phyloP scores from a whole-genome alignment of 2,797 vertebrate species.

The Sylvilagus floridanus region DNA sequence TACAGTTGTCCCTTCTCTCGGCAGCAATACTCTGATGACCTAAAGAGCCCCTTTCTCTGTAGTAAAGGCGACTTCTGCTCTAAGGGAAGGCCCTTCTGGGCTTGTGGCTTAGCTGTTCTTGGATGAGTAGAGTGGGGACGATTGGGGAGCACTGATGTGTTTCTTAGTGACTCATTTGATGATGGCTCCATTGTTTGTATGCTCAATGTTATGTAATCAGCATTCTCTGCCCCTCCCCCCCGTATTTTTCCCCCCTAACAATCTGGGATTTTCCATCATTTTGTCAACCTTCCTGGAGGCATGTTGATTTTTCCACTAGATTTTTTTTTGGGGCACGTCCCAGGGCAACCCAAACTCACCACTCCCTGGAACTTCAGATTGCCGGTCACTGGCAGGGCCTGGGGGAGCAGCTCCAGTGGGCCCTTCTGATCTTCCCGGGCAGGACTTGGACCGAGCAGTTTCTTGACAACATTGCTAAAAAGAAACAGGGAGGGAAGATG shows the following conservation, averaged over 20 bases:
- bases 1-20: background rate
- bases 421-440: background rate
- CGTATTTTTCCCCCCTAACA: background rate
- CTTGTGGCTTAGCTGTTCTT: background rate
- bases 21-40: background rate
- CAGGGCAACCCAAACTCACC: slow-evolving; percentile 49
- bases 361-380: slow-evolving; percentile 36
- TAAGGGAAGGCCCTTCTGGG: slow-evolving; percentile 48
- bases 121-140: background rate
- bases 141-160: background rate
- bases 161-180: slow-evolving; percentile 81
- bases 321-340: slow-evolving; percentile 57
- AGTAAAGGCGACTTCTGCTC: background rate
- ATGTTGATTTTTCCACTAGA: slow-evolving; percentile 78
- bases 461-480: background rate
- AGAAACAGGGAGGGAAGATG: background rate
- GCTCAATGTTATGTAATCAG: slow-evolving; percentile 81
- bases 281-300: slow-evolving; percentile 82
- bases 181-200: slow-evolving; percentile 61
- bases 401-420: background rate
- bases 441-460: background rate
- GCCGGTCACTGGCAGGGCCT: background rate
- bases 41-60: background rate
- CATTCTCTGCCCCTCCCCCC: background rate
- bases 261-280: slow-evolving; percentile 88